phyloP scores from a whole-genome alignment of 2,888 invertebrate species.

The Eupeodes luniger region DNA sequence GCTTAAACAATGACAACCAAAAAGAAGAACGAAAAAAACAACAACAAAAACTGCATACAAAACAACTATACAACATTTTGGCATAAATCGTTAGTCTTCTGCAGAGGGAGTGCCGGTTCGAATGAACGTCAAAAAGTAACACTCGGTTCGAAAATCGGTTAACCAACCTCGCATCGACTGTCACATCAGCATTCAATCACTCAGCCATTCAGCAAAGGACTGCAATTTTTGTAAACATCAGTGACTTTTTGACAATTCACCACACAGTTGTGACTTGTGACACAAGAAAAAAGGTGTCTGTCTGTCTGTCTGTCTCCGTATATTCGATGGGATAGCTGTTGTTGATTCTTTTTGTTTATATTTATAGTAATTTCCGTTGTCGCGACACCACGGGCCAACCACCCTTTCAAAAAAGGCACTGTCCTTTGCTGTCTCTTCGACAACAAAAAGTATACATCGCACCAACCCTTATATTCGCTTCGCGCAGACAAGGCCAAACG shows the following conservation, averaged over 20 bases:
- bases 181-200: not conserved
- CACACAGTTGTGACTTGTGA: too few species aligned
- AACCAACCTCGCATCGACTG: constrained; percentile 18
- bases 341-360: constrained; percentile 41
- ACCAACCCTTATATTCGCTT: constrained; percentile 28
- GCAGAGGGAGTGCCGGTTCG: constrained; percentile 55
- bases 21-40: not conserved
- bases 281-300: constrained; percentile 42
- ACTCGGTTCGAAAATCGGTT: constrained; percentile 21
- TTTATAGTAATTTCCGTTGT: constrained; percentile 32
- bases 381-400: constrained; percentile 49
- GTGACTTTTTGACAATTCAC: constrained; percentile 34
- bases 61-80: constrained; percentile 44
- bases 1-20: not conserved
- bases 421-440: constrained; percentile 34
- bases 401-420: constrained; percentile 60
- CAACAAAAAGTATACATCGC: not conserved
- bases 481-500: constrained; percentile 53
- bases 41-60: constrained; percentile 58
- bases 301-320: constrained; percentile 43
- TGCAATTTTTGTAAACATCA: constrained; percentile 46
- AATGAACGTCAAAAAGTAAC: constrained; percentile 9
- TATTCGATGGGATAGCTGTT: not conserved
- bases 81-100: constrained; percentile 62
- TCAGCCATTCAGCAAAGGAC: too few species aligned